Conservation (phyloP, 1,140 invertebrate species). For the Pseudomyrmex cubaensis region DNA sequence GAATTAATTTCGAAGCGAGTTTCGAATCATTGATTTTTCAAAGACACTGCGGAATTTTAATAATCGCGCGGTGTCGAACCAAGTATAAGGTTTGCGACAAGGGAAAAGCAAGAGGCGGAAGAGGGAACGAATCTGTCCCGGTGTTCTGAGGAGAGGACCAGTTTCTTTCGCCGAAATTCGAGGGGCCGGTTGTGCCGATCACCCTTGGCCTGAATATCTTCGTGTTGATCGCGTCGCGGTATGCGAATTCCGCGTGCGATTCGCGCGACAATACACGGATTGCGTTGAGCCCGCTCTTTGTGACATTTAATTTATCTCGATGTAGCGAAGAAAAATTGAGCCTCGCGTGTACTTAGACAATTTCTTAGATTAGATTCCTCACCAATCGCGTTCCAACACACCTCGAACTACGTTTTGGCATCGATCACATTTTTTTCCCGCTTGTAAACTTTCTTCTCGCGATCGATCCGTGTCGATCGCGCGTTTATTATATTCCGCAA, state of each 20-base stretch:
- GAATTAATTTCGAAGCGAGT: not conserved
- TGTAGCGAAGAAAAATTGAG: too few relatives aligned
- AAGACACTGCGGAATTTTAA: not conserved
- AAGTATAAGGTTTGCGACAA: conserved; percentile 40
- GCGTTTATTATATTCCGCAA: too few relatives aligned
- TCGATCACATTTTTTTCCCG: too few relatives aligned
- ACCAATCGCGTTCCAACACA: too few relatives aligned
- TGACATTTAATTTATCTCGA: too few relatives aligned
- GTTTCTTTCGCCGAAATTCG: conserved; percentile 73
- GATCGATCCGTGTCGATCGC: too few relatives aligned
- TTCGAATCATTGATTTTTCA: not conserved
- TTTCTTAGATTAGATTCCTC: too few relatives aligned
- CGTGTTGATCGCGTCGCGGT: conserved; percentile 32
- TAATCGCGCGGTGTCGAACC: conserved; percentile 64
- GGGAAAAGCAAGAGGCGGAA: conserved; percentile 32
- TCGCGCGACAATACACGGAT: not conserved
- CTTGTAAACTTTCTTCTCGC: too few relatives aligned
- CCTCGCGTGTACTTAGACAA: too few relatives aligned
- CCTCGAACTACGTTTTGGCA: too few relatives aligned
- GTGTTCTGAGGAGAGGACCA: conserved; percentile 74
- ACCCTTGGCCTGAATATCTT: conserved; percentile 70
- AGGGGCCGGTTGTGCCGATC: conserved; percentile 69
- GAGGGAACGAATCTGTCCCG: conserved; percentile 76
- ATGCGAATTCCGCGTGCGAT: conserved; percentile 30
- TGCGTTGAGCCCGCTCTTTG: too few relatives aligned